Evolutionary conservation across 2,113 vertebrate species (phyloP), one percentile per base, ranked within the genome.

Genomic region (Notothenia coriiceps): DNA sequence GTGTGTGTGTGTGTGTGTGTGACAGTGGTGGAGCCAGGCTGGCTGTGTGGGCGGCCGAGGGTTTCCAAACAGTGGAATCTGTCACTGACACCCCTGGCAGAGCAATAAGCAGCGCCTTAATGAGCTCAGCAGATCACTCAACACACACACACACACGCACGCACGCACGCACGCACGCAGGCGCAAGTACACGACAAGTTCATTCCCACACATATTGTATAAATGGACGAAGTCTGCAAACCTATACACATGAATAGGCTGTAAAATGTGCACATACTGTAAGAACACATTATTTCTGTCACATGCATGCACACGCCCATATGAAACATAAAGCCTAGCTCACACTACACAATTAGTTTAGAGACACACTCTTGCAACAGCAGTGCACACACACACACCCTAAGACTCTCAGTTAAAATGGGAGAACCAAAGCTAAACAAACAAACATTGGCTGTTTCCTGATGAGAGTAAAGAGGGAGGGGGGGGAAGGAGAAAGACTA

Each of bases 11-110:
- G 66, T 50, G 74, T 46, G 70, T 14, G 69, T 25, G 80, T 20
- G 80, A 77, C 85, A 84, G 88, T 85, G 82, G 80, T 90, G 91
- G 90, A 93, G 92, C 92, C 89, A 90, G 86, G 73, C 89, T 92
- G 92, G 74, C 85, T 91, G 90, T 88, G 86, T 90, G 89, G 87
- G 92, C 86, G 84, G 77, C 83, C 77, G 74, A 91, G 86, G 93
- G 93, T 94, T 94, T 94, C 89, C 86, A 92, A 93, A 94, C 90
- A 94, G 92, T 88, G 88, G 88, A 89, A 90, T 94, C 83, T 93
- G 89, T 91, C 91, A 93, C 87, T 87, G 89, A 91, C 88, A 91
- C 91, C 88, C 86, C 86, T 88, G 83, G 85, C 81, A 86, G 85
- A 87, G 80, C 84, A 92, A 91, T 92, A 87, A 93, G 80, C 74